A percentile compares a stretch with the other conserved stretches of the same genome.
phyloP scores from a whole-genome alignment of 2,888 invertebrate genomes.

The Melinaea marsaeus region DNA sequence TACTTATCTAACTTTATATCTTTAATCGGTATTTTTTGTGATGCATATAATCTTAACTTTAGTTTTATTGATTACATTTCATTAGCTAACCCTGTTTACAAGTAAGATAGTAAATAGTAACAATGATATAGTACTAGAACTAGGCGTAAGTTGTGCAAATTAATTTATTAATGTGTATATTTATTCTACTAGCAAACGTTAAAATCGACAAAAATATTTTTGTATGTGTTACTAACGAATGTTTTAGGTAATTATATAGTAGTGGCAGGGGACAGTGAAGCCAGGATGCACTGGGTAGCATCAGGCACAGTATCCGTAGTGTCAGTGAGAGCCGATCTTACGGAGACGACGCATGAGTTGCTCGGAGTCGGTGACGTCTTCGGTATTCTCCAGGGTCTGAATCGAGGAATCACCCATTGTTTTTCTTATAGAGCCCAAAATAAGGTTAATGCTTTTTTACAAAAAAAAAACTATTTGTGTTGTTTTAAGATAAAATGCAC shows the following conservation, averaged over 20 bases:
- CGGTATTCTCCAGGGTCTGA: slow-evolving; percentile 73
- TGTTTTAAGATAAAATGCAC: too few relatives aligned
- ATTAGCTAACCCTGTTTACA: not conserved
- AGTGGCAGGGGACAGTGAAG: slow-evolving; percentile 73
- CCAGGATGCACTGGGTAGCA: slow-evolving; percentile 76
- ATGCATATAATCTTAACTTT: slow-evolving; percentile 6
- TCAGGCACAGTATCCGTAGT: slow-evolving; percentile 68
- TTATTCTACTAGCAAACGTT: slow-evolving; percentile 2
- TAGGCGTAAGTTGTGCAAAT: slow-evolving; percentile 7
- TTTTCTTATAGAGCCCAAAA: slow-evolving; percentile 75
- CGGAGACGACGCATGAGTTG: slow-evolving; percentile 68
- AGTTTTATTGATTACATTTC: not conserved
- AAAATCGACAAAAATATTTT: too few relatives aligned
- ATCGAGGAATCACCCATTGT: slow-evolving; percentile 64
- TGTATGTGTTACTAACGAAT: not conserved
- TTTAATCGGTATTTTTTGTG: too few relatives aligned
- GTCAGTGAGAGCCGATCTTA: slow-evolving; percentile 62
- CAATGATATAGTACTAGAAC: too few relatives aligned
- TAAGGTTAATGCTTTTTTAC: slow-evolving; percentile 44
- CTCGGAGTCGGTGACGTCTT: slow-evolving; percentile 70
- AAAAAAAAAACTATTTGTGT: too few relatives aligned
- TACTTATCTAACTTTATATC: slow-evolving; percentile 30
- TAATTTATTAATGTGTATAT: not conserved
- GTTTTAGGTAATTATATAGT: slow-evolving; percentile 72
- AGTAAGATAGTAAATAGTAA: slow-evolving; percentile 10